These are phyloP conservation scores for Drosophila koepferae DNA, from an alignment of 2,888 invertebrate species.

Conservation along the genomic window DNA sequence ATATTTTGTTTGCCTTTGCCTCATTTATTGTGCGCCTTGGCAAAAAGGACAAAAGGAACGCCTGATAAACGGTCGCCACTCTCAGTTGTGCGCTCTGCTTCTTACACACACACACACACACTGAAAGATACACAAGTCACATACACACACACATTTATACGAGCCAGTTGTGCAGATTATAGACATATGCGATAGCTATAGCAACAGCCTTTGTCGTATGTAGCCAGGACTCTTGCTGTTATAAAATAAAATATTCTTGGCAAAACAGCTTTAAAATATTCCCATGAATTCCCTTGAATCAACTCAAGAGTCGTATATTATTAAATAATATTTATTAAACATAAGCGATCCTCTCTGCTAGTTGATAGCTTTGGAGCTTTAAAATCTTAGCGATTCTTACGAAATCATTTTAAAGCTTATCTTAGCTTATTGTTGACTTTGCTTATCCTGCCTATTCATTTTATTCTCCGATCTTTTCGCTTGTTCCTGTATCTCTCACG, in stretches of 20 bases:
- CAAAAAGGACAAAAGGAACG: slow-evolving; percentile 51
- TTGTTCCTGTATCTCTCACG: not conserved
- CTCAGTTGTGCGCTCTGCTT: slow-evolving; percentile 31
- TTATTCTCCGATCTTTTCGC: not conserved
- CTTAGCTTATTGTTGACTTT: not conserved
- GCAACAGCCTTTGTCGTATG: not conserved
- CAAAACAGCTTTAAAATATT: slow-evolving; percentile 10
- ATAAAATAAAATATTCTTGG: not conserved
- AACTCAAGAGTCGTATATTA: not conserved
- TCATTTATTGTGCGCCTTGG: slow-evolving; percentile 69
- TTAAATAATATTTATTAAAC: slow-evolving; percentile 4
- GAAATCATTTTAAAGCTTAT: not conserved
- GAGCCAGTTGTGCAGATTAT: slow-evolving; percentile 25
- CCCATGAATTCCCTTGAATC: not conserved
- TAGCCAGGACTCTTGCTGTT: not conserved
- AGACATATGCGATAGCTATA: slow-evolving; percentile 5
- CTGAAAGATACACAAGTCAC: not conserved
- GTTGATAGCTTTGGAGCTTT: not conserved
- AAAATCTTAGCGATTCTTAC: not conserved
- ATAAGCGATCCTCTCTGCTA: not conserved
- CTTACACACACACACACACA: slow-evolving; percentile 11
- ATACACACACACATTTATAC: not conserved
- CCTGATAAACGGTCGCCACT: slow-evolving; percentile 51
- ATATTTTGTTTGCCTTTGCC: slow-evolving; percentile 76
- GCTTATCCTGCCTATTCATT: no score